Evolutionary conservation across 2,113 vertebrate genomes (phyloP).

Genomic region (Archocentrus centrarchus): DNA sequence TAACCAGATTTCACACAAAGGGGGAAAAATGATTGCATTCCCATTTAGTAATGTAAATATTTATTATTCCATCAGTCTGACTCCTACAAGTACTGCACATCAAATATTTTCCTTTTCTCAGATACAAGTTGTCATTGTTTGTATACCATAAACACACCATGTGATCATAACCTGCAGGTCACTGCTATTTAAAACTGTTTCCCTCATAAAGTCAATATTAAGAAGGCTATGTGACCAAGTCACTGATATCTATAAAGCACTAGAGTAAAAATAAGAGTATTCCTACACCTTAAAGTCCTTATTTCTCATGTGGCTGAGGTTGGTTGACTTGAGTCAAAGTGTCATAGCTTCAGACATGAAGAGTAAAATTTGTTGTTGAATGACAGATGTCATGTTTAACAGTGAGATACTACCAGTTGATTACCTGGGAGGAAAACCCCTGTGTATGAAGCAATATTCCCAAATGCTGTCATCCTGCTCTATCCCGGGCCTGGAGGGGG

Average conservation of each 20-base stretch:
- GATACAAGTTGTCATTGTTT: no score
- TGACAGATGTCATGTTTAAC: not conserved
- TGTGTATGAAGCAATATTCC: not conserved
- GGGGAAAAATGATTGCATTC: no score
- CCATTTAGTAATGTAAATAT: no score
- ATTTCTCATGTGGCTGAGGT: not conserved
- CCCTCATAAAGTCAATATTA: not conserved
- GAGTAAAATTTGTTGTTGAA: not conserved
- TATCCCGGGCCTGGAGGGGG: not conserved
- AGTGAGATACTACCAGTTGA: not conserved
- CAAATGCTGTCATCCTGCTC: not conserved
- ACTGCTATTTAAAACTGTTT: not conserved
- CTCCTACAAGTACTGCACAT: no score
- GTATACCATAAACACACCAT: not conserved
- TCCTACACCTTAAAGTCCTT: not conserved
- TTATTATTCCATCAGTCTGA: no score
- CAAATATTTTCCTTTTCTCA: no score
- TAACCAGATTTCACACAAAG: no score
- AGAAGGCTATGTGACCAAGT: no score
- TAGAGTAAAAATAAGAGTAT: not conserved
- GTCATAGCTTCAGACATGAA: not conserved
- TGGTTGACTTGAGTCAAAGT: not conserved
- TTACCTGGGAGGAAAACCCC: not conserved
- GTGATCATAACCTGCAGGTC: not conserved
- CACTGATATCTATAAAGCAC: no score